These are phyloP conservation scores for Fregata magnificens DNA, from an alignment of 2,113 vertebrate genomes.

Conservation along the genomic window DNA sequence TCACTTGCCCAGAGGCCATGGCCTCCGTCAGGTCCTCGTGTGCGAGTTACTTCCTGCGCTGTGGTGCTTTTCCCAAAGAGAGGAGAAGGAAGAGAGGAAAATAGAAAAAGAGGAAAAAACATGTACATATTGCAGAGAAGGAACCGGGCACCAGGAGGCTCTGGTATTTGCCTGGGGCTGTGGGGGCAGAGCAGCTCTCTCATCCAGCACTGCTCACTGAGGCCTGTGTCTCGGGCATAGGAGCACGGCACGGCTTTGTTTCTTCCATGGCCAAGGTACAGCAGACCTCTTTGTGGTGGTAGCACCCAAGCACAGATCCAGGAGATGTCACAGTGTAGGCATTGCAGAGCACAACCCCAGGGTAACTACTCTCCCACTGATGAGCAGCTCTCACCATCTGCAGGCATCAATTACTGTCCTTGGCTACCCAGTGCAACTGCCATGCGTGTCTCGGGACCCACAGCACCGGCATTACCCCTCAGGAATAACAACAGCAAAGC, in stretches of 20 bases:
- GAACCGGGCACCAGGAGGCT: neutral
- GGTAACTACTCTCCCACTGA: neutral
- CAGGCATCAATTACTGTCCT: rapidly evolving
- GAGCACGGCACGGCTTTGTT: neutral
- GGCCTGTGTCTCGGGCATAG: neutral
- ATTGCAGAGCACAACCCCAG: neutral
- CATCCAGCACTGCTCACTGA: neutral
- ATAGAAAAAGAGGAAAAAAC: neutral
- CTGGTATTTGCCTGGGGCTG: neutral
- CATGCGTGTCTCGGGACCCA: rapidly evolving
- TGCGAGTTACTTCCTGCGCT: neutral
- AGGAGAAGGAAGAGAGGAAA: neutral
- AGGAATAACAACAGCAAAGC: neutral
- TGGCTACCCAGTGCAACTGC: neutral
- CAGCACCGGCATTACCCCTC: neutral
- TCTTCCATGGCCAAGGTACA: too few species aligned
- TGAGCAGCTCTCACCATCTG: neutral
- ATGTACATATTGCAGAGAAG: neutral
- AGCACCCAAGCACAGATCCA: too few species aligned
- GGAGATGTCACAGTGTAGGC: neutral
- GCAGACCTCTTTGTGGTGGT: neutral
- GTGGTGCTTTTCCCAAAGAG: neutral
- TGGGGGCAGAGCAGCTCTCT: neutral
- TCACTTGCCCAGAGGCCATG: neutral
- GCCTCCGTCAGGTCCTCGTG: neutral